Evolutionary conservation across 2,888 invertebrate species (phyloP), one percentile per base, ranked within the genome.

Genomic region (Acrobasis consociella): DNA sequence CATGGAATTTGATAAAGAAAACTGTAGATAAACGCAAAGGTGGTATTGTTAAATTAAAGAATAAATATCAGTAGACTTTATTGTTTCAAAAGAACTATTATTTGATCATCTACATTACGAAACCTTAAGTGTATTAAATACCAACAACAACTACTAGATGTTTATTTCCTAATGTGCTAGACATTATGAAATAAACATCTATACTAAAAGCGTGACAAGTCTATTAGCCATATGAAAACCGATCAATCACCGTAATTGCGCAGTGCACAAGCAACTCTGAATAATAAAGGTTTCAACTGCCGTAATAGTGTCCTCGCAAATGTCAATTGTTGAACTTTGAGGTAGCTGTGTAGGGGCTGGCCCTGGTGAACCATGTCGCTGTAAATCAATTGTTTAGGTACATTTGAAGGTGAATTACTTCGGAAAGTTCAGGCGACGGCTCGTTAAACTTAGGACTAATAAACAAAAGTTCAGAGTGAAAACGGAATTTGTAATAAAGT

Each of bases 261-360:
- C 65, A 70, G 69, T 69, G 46, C 37, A 17, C 13, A 17, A 42
- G 17, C 72, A 75, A 73, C 74, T 31, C 31, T 78, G 76, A 76
- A 79, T 81, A 81, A 81, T 78, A 77, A 69, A 77, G 72, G 74
- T 75, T 73, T 69, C 75, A 77, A 81, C 79, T 79, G 78, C 78
- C 76, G 72, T 83, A 84, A 85, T 82, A 83, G 78, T 83, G 82
- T 84, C 79, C 74, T 77, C 72, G 77, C 72, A 84, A 90, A 90
- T 89, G 89, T 87, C 89, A 89, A 81, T 81, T 72, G 83, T 78
- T 90, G 89, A 90, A 88, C 90, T 90, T 90, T 88, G 46, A 13
- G 13, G 46, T 46, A 13, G 46, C 13, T 11, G 42, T 78, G 80
- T 81, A 81, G 81, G 78, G 82, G 82, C 80, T 69, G 69, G 62